These are phyloP conservation scores for Telmatherina bonti DNA, from an alignment of 2,797 vertebrate genomes.

Conservation along the genomic window DNA sequence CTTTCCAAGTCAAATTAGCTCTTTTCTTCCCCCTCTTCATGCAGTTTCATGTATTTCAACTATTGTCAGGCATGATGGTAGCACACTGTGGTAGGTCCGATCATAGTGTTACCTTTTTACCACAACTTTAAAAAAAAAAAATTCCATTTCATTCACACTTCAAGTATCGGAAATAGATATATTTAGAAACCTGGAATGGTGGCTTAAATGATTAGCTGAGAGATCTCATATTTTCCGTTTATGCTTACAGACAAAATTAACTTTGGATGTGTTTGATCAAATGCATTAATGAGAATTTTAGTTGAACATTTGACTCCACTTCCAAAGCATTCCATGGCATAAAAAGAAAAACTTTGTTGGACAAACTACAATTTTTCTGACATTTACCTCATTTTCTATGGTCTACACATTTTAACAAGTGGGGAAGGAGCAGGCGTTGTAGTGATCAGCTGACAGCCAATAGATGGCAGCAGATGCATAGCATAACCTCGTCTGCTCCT, in stretches of 20 bases:
- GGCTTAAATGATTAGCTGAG: not conserved
- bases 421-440: not conserved
- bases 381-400: not conserved
- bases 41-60: not conserved
- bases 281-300: not conserved
- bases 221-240: not conserved
- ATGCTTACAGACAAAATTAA: not conserved
- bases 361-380: not conserved
- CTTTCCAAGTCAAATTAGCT: not conserved
- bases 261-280: not conserved
- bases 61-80: no score
- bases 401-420: not conserved
- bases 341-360: not conserved
- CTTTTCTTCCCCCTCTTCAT: not conserved
- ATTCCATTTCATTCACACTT: no score
- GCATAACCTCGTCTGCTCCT: slow-evolving; percentile 5
- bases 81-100: no score
- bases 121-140: no score
- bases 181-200: not conserved
- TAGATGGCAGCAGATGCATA: slow-evolving; percentile 76
- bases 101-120: no score
- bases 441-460: slow-evolving; percentile 48
- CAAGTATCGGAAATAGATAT: not conserved
- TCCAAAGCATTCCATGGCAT: not conserved
- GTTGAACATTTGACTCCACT: not conserved